Conservation (phyloP, 1,140 invertebrate species). For the Archivesica marissinica region DNA sequence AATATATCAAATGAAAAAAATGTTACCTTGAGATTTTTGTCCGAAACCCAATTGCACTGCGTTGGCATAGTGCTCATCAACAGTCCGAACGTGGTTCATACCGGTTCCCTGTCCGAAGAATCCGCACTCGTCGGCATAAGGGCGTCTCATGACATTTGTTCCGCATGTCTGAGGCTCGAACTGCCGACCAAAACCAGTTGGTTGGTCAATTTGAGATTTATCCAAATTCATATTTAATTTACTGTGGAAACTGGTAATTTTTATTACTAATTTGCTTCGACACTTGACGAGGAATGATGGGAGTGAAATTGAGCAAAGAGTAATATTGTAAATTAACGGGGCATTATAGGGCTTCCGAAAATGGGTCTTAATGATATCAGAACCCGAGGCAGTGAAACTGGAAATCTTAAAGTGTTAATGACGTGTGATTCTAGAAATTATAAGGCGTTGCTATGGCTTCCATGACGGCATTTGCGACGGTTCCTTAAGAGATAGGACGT, state of each 20-base stretch:
- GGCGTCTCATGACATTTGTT: not conserved
- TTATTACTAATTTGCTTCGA: conserved; percentile 60
- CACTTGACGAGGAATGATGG: conserved; percentile 50
- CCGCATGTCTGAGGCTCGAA: conserved; percentile 24
- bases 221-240: conserved; percentile 56
- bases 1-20: not conserved
- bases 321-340: conserved; percentile 55
- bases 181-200: conserved; percentile 2
- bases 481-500: not conserved
- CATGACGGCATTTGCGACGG: not conserved
- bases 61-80: not conserved
- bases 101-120: conserved; percentile 19
- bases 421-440: not conserved
- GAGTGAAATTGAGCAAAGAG: conserved; percentile 54
- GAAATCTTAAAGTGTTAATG: conserved; percentile 21
- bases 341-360: conserved; percentile 42
- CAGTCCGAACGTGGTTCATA: not conserved
- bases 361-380: conserved; percentile 51
- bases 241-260: conserved; percentile 26
- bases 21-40: conserved; percentile 31
- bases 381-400: not conserved
- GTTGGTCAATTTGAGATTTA: conserved; percentile 20
- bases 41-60: not conserved
- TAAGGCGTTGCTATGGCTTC: conserved; percentile 4
- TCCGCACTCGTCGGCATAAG: conserved; percentile 21